Percentiles rank a stretch among this genome's conserved stretches.
These are phyloP conservation scores for Xestoiulus laeticollis DNA, from an alignment of 2,888 invertebrate genomes.

Conservation along the genomic window DNA sequence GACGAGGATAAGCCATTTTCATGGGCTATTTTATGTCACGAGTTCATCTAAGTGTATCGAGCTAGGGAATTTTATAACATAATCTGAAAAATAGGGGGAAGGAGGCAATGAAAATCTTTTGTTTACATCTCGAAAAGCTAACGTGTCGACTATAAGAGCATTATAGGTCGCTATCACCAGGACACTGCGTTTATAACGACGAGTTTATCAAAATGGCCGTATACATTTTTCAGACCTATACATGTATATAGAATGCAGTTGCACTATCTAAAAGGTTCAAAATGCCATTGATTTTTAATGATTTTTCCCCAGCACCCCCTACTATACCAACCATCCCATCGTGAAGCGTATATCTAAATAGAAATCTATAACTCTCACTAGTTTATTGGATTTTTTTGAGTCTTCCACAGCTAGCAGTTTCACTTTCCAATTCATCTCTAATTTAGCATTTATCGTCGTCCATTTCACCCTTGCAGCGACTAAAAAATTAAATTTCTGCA, in stretches of 20 bases:
- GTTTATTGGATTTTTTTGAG: slow-evolving; percentile 1
- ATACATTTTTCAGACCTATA: neutral
- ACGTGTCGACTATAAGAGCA: slow-evolving; percentile 19
- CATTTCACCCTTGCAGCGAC: neutral
- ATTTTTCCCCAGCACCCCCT: neutral
- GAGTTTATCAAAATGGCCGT: neutral
- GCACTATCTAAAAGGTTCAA: slow-evolving; percentile 1
- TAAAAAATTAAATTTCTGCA: slow-evolving; percentile 32
- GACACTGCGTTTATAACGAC: neutral
- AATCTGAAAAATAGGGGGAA: neutral
- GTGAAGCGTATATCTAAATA: slow-evolving; percentile 17
- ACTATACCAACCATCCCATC: neutral
- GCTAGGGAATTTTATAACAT: neutral
- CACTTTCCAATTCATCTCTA: slow-evolving; percentile 11
- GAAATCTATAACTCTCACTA: slow-evolving; percentile 28
- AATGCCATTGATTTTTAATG: slow-evolving; percentile 29
- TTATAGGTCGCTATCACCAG: slow-evolving; percentile 6
- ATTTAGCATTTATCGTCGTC: slow-evolving; percentile 21
- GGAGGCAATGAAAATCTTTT: neutral
- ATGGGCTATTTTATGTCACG: neutral
- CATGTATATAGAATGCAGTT: neutral
- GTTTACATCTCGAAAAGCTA: slow-evolving; percentile 17
- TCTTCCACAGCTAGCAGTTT: neutral
- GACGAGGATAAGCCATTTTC: neutral
- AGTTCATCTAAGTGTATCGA: neutral